Conservation (phyloP, 2,113 vertebrate genomes). For the Proteles cristata region DNA sequence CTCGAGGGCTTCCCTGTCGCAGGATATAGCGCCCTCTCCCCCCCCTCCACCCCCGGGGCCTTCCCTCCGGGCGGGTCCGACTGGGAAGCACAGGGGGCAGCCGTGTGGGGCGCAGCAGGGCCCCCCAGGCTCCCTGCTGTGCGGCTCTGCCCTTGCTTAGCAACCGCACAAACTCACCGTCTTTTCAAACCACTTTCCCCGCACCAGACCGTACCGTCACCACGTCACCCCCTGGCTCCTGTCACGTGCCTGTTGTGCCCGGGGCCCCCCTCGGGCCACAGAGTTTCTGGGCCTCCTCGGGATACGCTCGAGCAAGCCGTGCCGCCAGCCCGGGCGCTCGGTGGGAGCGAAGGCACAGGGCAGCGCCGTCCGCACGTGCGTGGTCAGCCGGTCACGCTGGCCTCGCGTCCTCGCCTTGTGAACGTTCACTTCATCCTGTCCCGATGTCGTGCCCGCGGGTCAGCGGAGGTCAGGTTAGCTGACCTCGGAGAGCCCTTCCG, state of each 20-base stretch:
- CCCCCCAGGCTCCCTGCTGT: too few relatives aligned
- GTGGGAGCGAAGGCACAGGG: not conserved
- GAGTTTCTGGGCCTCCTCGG: not conserved
- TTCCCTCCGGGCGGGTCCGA: not conserved
- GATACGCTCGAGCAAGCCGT: not conserved
- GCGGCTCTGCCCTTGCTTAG: not conserved
- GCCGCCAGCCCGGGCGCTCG: too few relatives aligned
- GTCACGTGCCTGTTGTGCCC: too few relatives aligned
- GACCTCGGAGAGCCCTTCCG: not conserved
- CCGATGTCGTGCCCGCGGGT: too few relatives aligned
- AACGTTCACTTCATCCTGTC: too few relatives aligned
- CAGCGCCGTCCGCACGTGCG: too few relatives aligned
- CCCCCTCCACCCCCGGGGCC: accelerated
- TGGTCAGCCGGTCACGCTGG: not conserved
- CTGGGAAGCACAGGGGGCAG: not conserved
- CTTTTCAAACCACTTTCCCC: not conserved
- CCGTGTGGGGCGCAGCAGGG: not conserved
- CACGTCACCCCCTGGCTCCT: not conserved
- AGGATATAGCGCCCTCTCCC: too few relatives aligned
- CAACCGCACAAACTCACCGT: not conserved
- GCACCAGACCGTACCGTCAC: not conserved
- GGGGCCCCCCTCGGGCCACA: not conserved
- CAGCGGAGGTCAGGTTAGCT: not conserved
- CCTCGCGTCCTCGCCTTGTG: too few relatives aligned
- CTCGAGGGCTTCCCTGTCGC: not conserved